Percentiles rank a stretch among this genome's conserved stretches.
These are phyloP conservation scores for Telmatochromis sp. DNA, from an alignment of 2,113 vertebrate species.

Conservation along the genomic window DNA sequence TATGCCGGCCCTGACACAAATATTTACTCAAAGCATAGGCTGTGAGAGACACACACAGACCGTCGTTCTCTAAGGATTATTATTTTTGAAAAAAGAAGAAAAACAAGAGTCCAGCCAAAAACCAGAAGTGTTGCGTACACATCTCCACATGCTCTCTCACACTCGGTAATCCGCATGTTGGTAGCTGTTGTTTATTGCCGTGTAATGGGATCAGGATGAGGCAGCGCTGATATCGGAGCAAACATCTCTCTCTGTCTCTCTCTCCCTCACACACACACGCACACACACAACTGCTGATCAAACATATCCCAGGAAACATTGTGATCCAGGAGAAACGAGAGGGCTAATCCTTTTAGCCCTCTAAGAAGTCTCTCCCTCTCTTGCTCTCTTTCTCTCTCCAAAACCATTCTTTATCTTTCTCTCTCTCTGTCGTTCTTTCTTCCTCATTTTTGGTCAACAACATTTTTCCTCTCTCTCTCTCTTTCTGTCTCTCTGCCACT, in stretches of 20 bases:
- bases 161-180: constrained; percentile 74
- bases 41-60: neutral
- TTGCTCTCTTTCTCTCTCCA: constrained; percentile 17
- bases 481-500: neutral
- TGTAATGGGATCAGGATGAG: constrained; percentile 85
- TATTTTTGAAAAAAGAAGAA: neutral
- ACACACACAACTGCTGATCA: constrained; percentile 31
- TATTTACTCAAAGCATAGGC: neutral
- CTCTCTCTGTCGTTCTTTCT: neutral
- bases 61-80: constrained; percentile 11
- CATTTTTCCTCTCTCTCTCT: constrained; percentile 23
- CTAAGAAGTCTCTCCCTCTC: constrained; percentile 63
- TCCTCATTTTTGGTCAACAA: neutral
- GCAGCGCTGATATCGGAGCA: constrained; percentile 78
- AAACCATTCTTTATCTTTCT: neutral
- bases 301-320: constrained; percentile 57
- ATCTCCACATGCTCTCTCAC: constrained; percentile 20
- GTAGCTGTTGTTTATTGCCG: constrained; percentile 79
- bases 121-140: constrained; percentile 13
- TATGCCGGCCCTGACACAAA: neutral
- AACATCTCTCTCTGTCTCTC: constrained; percentile 59
- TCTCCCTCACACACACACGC: constrained; percentile 3
- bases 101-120: constrained; percentile 50
- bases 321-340: constrained; percentile 78
- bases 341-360: constrained; percentile 78